phyloP scores from a whole-genome alignment of 2,888 invertebrate species.

The Heliothis peltigera region DNA sequence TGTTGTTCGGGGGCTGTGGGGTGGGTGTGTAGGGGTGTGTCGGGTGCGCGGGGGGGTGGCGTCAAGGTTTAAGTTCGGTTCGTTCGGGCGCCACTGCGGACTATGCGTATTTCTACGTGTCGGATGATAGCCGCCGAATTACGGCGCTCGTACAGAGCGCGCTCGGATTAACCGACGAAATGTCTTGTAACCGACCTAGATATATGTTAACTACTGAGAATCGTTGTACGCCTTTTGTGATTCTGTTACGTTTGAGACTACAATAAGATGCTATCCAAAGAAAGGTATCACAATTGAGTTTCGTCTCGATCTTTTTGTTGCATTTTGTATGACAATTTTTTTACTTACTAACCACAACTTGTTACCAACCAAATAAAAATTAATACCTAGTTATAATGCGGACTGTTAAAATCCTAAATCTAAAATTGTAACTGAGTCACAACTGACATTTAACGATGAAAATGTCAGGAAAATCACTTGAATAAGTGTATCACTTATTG shows the following conservation, averaged over 20 bases:
- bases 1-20: conserved; percentile 65
- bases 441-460: conserved; percentile 8
- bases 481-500: not conserved
- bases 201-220: conserved; percentile 18
- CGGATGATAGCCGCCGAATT: conserved; percentile 69
- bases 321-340: not conserved
- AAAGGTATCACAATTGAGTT: not conserved
- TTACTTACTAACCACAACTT: not conserved
- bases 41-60: conserved; percentile 57
- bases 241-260: conserved; percentile 6
- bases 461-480: conserved; percentile 21
- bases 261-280: not conserved
- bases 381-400: no score
- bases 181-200: conserved; percentile 48
- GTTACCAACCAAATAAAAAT: not conserved
- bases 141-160: conserved; percentile 39
- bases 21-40: conserved; percentile 22
- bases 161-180: conserved; percentile 42
- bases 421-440: not conserved
- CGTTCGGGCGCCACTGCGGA: conserved; percentile 81
- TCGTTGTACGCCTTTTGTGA: conserved; percentile 16
- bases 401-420: not conserved
- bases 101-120: conserved; percentile 83
- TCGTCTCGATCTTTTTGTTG: not conserved
- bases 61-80: conserved; percentile 76